phyloP scores from a whole-genome alignment of 2,888 invertebrate genomes.

The Uloborus plumipes region DNA sequence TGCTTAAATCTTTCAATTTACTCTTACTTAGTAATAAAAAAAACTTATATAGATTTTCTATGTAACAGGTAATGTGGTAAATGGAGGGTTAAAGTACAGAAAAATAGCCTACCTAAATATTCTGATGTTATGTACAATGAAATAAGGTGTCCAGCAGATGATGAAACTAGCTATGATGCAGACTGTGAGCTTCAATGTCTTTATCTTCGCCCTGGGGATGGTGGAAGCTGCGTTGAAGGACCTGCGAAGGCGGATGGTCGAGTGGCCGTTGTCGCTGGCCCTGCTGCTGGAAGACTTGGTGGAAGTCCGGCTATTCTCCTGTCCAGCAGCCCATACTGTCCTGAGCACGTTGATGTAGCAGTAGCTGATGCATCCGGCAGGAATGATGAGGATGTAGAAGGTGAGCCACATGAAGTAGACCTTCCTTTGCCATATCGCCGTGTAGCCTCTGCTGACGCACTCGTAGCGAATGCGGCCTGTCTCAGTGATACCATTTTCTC shows the following conservation, averaged over 20 bases:
- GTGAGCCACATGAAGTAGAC: constrained; percentile 73
- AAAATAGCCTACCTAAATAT: constrained; percentile 66
- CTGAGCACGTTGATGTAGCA: constrained; percentile 72
- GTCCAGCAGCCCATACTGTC: constrained; percentile 70
- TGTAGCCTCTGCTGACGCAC: constrained; percentile 72
- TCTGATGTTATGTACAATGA: constrained; percentile 72
- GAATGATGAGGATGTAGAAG: constrained; percentile 72
- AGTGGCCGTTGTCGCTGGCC: constrained; percentile 2
- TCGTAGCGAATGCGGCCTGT: constrained; percentile 70
- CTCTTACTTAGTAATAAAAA: no score
- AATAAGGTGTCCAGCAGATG: constrained; percentile 73
- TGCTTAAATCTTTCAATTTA: no score
- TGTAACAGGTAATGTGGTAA: no score
- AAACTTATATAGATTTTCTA: no score
- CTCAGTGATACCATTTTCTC: constrained; percentile 68
- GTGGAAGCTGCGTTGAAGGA: constrained; percentile 68
- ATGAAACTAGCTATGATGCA: constrained; percentile 72
- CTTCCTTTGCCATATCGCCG: constrained; percentile 72
- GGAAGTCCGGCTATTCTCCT: constrained; percentile 24
- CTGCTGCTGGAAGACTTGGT: constrained; percentile 11
- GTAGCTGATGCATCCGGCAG: constrained; percentile 71
- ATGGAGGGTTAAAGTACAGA: background rate
- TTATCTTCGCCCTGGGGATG: constrained; percentile 72
- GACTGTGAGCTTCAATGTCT: constrained; percentile 73
- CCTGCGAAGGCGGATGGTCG: constrained; percentile 43